Evolutionary conservation across 2,888 invertebrate species (phyloP), one percentile per base, ranked within the genome.

Genomic region (Myopa tessellatipennis): DNA sequence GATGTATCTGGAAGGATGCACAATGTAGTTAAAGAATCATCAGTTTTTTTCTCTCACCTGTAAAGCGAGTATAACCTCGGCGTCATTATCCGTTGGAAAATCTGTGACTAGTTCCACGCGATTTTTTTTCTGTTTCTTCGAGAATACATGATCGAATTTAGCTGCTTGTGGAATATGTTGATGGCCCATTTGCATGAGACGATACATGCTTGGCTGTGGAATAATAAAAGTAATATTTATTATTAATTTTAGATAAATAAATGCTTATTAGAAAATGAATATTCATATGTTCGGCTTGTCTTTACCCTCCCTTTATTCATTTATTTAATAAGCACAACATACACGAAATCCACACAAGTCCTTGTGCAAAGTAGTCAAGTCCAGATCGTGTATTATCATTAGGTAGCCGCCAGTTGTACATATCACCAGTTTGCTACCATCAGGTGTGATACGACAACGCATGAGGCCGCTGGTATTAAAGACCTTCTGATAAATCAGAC

Each of bases 361-460:
- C 80, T 93, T 92, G 38, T 93, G 92, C 83, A 98, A 90, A 4
- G 94, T 95, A 52, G 92, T 91, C 80, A 98, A 91, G 89, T 97
- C 94, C 79, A 98, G 91, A 88, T 98, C 93, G 87, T 98, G 97
- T 80, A 98, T 93, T 58, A 98, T 92, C 85, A 98, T 94, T 75
- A 98, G 92, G 86, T 96, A 95, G 8, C 98, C 98, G 45, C 95
- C 94, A 0, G 96, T 95, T 0, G 97, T 97, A 81, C 96, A 96
- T 88, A 98, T 94, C 34, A 98, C 92, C 92, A 98, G 93, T 90
- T 97, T 96, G 65, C 91, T 92, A 1, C 94, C 94, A 85, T 97
- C 96, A 0, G 97, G 96, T 5, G 95, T 94, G 81, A 98, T 90
- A 78, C 96, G 93, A 83, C 96, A 97, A 75, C 98, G 91, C 89